Conservation (phyloP, 2,888 invertebrate genomes). For the Meloe dianella region DNA sequence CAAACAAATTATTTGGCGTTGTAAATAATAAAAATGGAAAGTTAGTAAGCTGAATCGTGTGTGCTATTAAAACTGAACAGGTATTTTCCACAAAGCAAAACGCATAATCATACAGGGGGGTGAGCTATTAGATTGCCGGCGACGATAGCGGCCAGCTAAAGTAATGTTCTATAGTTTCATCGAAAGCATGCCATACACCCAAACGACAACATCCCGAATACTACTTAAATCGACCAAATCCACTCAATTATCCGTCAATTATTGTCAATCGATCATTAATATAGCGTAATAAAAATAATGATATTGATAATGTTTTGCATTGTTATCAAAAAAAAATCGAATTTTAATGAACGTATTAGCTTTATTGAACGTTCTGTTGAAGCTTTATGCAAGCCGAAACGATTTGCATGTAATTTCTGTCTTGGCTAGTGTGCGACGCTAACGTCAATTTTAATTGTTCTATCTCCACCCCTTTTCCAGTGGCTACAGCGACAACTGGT, state of each 20-base stretch:
- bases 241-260: no score
- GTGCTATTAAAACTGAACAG: slow-evolving; percentile 37
- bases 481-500: slow-evolving; percentile 43
- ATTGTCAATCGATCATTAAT: no score
- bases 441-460: slow-evolving; percentile 53
- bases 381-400: background rate
- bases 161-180: slow-evolving; percentile 44
- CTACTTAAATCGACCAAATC: no score
- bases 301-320: background rate
- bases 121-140: slow-evolving; percentile 40
- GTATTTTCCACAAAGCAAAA: slow-evolving; percentile 37
- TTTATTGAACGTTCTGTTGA: background rate
- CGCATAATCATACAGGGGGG: slow-evolving; percentile 36
- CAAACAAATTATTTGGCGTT: slow-evolving; percentile 7
- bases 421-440: slow-evolving; percentile 39
- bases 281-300: no score
- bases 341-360: background rate
- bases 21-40: no score
- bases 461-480: slow-evolving; percentile 36
- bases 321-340: background rate
- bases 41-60: slow-evolving; percentile 19
- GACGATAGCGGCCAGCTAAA: slow-evolving; percentile 38
- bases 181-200: background rate
- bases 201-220: no score
- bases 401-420: slow-evolving; percentile 32